Evolutionary conservation across 2,888 invertebrate genomes (phyloP), one percentile per base, ranked within the genome.

Genomic region (Merodon equestris): DNA sequence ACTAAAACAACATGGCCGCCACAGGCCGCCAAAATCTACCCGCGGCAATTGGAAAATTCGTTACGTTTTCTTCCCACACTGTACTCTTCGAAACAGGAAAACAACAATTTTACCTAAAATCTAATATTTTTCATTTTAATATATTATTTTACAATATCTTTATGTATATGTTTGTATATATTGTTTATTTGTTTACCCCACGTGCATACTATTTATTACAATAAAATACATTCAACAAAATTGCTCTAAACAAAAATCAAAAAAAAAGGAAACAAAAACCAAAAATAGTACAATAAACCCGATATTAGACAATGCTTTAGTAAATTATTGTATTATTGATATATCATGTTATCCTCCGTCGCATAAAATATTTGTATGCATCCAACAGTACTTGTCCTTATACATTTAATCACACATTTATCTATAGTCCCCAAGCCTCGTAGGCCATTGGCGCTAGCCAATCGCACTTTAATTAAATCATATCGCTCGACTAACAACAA

Each of bases 141-240:
- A 60, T 19, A 13, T 63, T 77, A 77, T 72, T 77, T 77, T 72
- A 67, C 77, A 77, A 45, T 72, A 61, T 63, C 58, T 63, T 63
- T 72, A 72, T 72, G 56, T 72, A 68, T 58, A 68, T 47, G 54
- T 40, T 14, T 58, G 42, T 64, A 51, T 64, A 60, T 66, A 40
- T 45, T 47, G 7, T 27, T 27, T 7, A 27, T 27, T 27, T 27
- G 7, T 4, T 27, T 27, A 27, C 27, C 27, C 27, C 27, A 27
- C 27, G 27, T 27, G 27, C 27, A 27, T 27, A 27, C 27, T 7
- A 27, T n/a, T n/a, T n/a, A n/a, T 27, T 27, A 7, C 7, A 38
- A 50, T 76, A 70, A 45, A 27, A 71, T 48, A 48, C 19, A 1
- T 38, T 50, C 15, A 61, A 72, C 51, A 63, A 50, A 54, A 67